These are phyloP conservation scores for Pachyseris speciosa DNA, from an alignment of 64 coral and sea anemone species.

Conservation along the genomic window DNA sequence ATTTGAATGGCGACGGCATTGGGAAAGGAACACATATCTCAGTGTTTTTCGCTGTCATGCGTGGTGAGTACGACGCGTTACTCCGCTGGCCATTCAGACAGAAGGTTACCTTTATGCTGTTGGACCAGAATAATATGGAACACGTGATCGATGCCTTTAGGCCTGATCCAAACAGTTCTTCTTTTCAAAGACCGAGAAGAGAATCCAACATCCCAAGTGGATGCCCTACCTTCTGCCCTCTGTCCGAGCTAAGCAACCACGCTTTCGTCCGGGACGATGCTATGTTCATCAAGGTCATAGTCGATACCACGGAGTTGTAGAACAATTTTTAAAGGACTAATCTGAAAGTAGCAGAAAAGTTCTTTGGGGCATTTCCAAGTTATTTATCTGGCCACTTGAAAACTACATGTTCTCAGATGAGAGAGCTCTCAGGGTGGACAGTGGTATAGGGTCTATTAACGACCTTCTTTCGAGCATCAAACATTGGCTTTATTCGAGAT, in stretches of 20 bases:
- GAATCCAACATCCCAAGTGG: slow-evolving; percentile 26
- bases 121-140: slow-evolving; percentile 29
- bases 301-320: slow-evolving; percentile 35
- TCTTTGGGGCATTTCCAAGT: too few species aligned
- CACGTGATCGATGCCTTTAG: slow-evolving; percentile 35
- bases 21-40: slow-evolving; percentile 44
- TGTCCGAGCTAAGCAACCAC: slow-evolving; percentile 27
- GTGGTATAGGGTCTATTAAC: too few species aligned
- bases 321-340: not conserved
- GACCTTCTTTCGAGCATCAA: too few species aligned
- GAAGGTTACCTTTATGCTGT: slow-evolving; percentile 8
- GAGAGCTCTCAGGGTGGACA: too few species aligned
- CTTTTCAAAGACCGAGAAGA: slow-evolving; percentile 29
- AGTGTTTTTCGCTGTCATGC: slow-evolving; percentile 29
- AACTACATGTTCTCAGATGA: too few species aligned
- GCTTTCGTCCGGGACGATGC: slow-evolving; percentile 1
- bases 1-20: slow-evolving; percentile 48
- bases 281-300: slow-evolving; percentile 33
- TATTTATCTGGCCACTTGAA: too few species aligned
- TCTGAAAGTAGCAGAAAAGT: too few species aligned
- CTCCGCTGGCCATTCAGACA: slow-evolving; percentile 39
- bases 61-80: slow-evolving; percentile 18
- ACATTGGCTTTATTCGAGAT: too few species aligned
- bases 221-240: slow-evolving; percentile 10
- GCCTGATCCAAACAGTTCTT: slow-evolving; percentile 34